Evolutionary conservation across 2,797 vertebrate genomes (phyloP).

Genomic region (Anguilla pacifica): DNA sequence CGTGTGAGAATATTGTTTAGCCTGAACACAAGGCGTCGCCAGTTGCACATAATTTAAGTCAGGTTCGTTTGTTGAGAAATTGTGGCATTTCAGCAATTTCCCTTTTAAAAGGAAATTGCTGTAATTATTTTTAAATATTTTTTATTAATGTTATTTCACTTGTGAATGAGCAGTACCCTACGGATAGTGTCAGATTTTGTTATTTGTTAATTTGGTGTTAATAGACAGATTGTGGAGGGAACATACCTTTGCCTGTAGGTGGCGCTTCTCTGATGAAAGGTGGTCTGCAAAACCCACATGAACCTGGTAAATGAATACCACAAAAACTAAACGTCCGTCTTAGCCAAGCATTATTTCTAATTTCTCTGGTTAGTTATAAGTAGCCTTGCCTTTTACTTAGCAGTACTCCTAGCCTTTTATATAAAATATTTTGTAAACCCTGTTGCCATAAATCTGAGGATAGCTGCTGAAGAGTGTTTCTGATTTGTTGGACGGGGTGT

Average conservation of each 20-base stretch:
- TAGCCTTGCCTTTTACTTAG: too few relatives aligned
- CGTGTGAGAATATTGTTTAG: neutral
- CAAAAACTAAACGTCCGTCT: too few relatives aligned
- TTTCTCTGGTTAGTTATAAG: too few relatives aligned
- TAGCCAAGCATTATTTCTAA: too few relatives aligned
- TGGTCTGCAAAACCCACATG: too few relatives aligned
- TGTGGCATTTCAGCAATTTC: neutral
- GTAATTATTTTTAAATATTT: too few relatives aligned
- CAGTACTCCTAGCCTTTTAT: too few relatives aligned
- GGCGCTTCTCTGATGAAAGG: neutral
- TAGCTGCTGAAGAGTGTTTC: too few relatives aligned
- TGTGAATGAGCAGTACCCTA: neutral
- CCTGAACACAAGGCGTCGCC: conserved; percentile 29
- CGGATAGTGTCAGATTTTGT: neutral
- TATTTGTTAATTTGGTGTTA: neutral
- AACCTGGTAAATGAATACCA: too few relatives aligned
- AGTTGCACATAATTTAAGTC: neutral
- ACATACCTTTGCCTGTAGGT: neutral
- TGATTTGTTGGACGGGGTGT: too few relatives aligned
- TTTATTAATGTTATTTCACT: neutral
- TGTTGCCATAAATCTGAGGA: too few relatives aligned
- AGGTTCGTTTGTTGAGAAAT: neutral
- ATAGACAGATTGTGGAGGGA: neutral
- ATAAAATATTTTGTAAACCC: too few relatives aligned
- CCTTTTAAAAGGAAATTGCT: neutral